phyloP scores from a whole-genome alignment of 2,888 invertebrate species.

The Platypus cylindrus region DNA sequence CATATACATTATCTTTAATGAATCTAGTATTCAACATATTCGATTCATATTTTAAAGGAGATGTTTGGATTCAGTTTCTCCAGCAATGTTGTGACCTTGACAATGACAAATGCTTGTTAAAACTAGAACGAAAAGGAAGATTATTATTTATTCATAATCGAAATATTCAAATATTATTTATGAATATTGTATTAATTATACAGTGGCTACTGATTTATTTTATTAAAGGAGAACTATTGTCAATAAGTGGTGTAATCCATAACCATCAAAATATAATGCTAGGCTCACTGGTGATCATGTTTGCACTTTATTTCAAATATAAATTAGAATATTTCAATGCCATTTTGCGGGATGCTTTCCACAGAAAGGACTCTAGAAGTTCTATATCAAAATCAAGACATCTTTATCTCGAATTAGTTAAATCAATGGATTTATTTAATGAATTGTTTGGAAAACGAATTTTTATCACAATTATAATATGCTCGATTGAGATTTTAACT shows the following conservation, averaged over 20 bases:
- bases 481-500: neutral
- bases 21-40: neutral
- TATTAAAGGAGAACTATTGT: too few species aligned
- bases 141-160: too few species aligned
- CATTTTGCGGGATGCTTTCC: neutral
- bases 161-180: too few species aligned
- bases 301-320: neutral
- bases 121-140: too few species aligned
- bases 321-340: neutral
- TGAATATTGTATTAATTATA: too few species aligned
- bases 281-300: too few species aligned
- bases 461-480: neutral
- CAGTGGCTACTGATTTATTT: too few species aligned
- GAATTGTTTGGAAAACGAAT: conserved; percentile 1
- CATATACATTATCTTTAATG: neutral
- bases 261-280: too few species aligned
- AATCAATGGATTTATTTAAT: neutral
- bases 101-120: neutral
- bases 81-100: neutral
- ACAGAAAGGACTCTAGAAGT: neutral
- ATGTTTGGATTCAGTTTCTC: neutral
- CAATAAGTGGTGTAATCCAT: too few species aligned
- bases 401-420: neutral
- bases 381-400: neutral
- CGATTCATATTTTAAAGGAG: neutral